Percentiles rank a stretch among this genome's conserved stretches.
Conservation (phyloP, 1,140 invertebrate species). For the Varroa destructor region DNA sequence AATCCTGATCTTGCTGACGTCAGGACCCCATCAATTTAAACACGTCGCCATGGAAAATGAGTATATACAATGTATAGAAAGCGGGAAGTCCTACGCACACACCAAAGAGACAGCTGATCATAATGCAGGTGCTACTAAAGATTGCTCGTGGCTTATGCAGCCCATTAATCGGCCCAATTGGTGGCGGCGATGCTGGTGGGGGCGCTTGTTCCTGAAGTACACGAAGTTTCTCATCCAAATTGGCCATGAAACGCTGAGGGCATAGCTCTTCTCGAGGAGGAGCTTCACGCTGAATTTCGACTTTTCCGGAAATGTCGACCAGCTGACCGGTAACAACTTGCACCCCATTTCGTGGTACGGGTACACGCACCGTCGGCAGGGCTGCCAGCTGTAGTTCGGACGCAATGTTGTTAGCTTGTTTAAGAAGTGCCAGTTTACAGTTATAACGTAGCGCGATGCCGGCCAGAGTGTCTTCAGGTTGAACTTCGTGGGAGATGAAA, state of each 20-base stretch:
- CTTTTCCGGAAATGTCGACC: conserved; percentile 19
- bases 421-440: conserved; percentile 10
- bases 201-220: neutral
- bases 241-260: conserved; percentile 14
- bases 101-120: conserved; percentile 1
- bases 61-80: conserved; percentile 21
- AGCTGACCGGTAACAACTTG: conserved; percentile 15
- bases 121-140: conserved; percentile 6
- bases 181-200: conserved; percentile 1
- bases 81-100: conserved; percentile 7
- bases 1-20: neutral
- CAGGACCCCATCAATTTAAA: neutral
- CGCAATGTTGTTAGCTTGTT: conserved; percentile 16
- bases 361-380: conserved; percentile 4
- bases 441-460: conserved; percentile 20
- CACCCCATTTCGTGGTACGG: conserved; percentile 16
- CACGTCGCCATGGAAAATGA: neutral
- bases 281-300: conserved; percentile 15
- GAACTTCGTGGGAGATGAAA: conserved; percentile 17
- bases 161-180: neutral
- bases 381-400: conserved; percentile 20
- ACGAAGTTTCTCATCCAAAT: conserved; percentile 11
- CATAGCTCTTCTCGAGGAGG: conserved; percentile 16
- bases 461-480: conserved; percentile 6
- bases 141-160: conserved; percentile 1